A percentile compares a stretch with the other conserved stretches of the same genome.
Evolutionary conservation across 2,113 vertebrate genomes (phyloP).

Genomic region (Ramphastos sulfuratus): DNA sequence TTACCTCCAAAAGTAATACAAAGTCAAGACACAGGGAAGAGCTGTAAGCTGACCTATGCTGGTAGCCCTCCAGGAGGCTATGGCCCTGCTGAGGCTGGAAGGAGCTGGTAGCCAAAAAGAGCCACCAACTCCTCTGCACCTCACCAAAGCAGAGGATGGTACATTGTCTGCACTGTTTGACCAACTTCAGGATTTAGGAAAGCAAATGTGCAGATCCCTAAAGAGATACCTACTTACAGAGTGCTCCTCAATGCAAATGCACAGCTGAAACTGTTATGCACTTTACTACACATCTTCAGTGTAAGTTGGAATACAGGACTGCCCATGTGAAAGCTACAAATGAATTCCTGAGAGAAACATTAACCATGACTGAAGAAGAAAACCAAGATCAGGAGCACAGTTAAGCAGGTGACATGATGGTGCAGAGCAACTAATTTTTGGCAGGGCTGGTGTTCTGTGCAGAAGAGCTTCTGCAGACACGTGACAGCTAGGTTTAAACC

Average conservation of each 20-base stretch:
- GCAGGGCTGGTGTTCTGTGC: not conserved
- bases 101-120: not conserved
- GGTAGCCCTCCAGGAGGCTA: not conserved
- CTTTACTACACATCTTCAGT: not conserved
- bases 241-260: not conserved
- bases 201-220: not conserved
- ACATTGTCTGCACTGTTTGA: not conserved
- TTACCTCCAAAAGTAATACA: not conserved
- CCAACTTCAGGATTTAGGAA: not conserved
- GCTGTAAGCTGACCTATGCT: not conserved
- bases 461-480: not conserved
- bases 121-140: not conserved
- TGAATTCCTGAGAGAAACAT: not conserved
- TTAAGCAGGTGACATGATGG: not conserved
- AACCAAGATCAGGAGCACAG: not conserved
- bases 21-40: not conserved
- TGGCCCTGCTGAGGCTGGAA: not conserved
- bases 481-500: not conserved
- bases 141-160: not conserved
- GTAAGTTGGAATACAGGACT: not conserved
- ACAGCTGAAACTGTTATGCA: not conserved
- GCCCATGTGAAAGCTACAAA: not conserved
- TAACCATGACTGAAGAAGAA: not conserved
- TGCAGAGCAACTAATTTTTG: not conserved
- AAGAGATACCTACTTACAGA: not conserved